A percentile compares a stretch with the other conserved stretches of the same genome.
Conservation (phyloP, 2,113 vertebrate genomes). For the Prinia subflava region DNA sequence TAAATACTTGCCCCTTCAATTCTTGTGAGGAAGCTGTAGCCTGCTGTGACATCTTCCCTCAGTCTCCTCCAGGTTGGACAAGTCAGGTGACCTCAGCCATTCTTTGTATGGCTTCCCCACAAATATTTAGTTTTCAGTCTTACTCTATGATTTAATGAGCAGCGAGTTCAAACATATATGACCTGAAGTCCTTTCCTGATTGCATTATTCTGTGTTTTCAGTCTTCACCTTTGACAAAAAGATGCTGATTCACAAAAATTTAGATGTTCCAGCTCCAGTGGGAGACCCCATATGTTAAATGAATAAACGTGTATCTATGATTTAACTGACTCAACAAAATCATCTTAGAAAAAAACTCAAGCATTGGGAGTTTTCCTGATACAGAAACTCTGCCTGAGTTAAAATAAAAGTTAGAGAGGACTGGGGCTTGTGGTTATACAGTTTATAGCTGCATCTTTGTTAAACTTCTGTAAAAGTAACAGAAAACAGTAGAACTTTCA, state of each 20-base stretch:
- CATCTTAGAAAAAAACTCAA: neutral
- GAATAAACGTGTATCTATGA: neutral
- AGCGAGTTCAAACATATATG: neutral
- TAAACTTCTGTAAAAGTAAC: neutral
- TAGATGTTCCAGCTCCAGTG: neutral
- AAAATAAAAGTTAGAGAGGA: neutral
- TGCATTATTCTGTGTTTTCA: neutral
- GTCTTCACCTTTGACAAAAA: neutral
- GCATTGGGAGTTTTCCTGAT: neutral
- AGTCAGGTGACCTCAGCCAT: neutral
- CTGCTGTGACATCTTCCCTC: neutral
- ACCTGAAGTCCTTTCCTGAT: neutral
- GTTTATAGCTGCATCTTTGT: neutral
- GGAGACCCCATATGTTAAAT: neutral
- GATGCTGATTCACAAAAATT: neutral
- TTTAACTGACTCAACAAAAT: neutral
- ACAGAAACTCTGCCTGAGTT: neutral
- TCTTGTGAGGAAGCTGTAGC: rapidly evolving
- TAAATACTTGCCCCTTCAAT: neutral
- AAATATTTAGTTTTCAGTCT: neutral
- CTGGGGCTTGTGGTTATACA: neutral
- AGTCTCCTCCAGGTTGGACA: neutral
- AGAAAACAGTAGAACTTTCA: neutral
- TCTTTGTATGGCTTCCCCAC: neutral
- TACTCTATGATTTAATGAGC: neutral